A percentile compares a stretch with the other conserved stretches of the same genome.
Conservation (phyloP, 2,888 invertebrate genomes). For the Pelosia muscerda region DNA sequence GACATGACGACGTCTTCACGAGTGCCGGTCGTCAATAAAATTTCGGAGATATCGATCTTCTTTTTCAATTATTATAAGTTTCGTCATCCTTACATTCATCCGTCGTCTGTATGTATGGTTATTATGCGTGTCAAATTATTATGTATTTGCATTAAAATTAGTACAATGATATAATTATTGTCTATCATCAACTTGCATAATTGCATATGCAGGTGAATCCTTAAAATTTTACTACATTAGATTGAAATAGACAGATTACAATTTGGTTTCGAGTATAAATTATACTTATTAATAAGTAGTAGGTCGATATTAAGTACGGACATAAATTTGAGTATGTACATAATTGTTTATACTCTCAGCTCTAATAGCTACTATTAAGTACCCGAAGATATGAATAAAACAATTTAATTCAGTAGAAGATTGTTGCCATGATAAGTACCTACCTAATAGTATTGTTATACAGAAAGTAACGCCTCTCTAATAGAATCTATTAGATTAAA, state of each 20-base stretch:
- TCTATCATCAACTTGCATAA: no score
- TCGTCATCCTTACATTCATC: constrained; percentile 43
- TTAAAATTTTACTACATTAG: no score
- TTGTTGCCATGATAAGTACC: not conserved
- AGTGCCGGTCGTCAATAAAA: constrained; percentile 51
- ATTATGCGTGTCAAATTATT: constrained; percentile 21
- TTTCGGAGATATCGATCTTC: constrained; percentile 50
- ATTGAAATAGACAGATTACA: no score
- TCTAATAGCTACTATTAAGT: not conserved
- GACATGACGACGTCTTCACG: constrained; percentile 53
- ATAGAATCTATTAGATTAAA: not conserved
- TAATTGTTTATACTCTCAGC: not conserved
- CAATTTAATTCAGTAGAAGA: not conserved
- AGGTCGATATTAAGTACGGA: no score
- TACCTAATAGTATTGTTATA: not conserved
- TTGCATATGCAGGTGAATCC: no score
- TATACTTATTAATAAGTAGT: no score
- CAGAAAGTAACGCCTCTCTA: not conserved
- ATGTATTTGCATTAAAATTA: constrained; percentile 7
- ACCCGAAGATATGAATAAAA: not conserved
- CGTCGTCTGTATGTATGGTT: no score
- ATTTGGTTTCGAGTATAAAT: no score
- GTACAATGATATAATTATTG: not conserved
- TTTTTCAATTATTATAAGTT: constrained; percentile 52
- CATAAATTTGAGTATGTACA: not conserved